Percentiles rank a stretch among this genome's conserved stretches.
Evolutionary conservation across 1,140 invertebrate species (phyloP).

Genomic region (Drosophila micromelanica): DNA sequence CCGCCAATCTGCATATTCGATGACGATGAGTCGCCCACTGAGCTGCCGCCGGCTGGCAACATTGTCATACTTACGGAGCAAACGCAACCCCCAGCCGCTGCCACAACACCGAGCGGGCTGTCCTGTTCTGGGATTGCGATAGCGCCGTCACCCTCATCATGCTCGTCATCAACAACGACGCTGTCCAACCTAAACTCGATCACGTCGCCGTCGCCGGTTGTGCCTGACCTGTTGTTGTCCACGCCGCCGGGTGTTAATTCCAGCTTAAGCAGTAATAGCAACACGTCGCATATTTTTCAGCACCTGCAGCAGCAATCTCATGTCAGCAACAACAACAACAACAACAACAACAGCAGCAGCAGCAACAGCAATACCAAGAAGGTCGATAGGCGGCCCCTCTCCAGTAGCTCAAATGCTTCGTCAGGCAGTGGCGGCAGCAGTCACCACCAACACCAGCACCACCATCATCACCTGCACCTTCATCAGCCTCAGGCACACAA

Average conservation of each 20-base stretch:
- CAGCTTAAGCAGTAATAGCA: conserved; percentile 47
- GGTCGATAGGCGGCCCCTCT: conserved; percentile 69
- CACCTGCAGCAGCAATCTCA: conserved; percentile 48
- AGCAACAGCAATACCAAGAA: conserved; percentile 60
- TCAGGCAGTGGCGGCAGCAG: conserved; percentile 25
- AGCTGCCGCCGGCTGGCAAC: conserved; percentile 44
- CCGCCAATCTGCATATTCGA: conserved; percentile 83
- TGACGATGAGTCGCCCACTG: conserved; percentile 78
- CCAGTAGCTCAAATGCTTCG: conserved; percentile 52
- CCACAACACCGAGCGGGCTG: conserved; percentile 37
- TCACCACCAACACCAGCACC: conserved; percentile 56
- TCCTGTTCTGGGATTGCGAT: conserved; percentile 53
- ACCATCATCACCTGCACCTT: conserved; percentile 62
- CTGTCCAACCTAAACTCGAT: conserved; percentile 82
- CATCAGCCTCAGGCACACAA: conserved; percentile 63
- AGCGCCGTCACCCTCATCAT: conserved; percentile 71
- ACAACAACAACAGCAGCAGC: conserved; percentile 29
- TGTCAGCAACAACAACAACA: conserved; percentile 32
- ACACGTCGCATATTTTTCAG: conserved; percentile 38
- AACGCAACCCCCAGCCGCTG: conserved; percentile 17
- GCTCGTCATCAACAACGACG: conserved; percentile 73
- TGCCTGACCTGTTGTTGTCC: conserved; percentile 76
- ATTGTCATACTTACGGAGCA: conserved; percentile 67
- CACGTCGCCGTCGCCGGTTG: conserved; percentile 81
- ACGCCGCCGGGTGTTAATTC: conserved; percentile 79